A percentile compares a stretch with the other conserved stretches of the same genome.
Conservation (phyloP, 1,140 invertebrate species). For the Dendrolimus kikuchii region DNA sequence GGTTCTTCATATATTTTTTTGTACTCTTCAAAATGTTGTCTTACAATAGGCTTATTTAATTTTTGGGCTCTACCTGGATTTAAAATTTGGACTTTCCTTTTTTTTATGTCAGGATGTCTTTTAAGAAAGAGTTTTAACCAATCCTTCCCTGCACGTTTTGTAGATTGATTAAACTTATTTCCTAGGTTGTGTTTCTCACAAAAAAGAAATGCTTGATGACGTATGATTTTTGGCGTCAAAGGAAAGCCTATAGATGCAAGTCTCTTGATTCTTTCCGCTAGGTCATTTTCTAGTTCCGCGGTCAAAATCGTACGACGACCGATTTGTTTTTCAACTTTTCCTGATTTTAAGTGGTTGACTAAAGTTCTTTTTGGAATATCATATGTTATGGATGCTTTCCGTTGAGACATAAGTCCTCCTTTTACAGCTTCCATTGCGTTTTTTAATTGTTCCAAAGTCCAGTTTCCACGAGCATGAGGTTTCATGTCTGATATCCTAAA, state of each 20-base stretch:
- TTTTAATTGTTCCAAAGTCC: not conserved
- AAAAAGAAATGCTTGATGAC: conserved; percentile 22
- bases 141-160: conserved; percentile 12
- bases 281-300: conserved; percentile 23
- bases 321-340: conserved; percentile 17
- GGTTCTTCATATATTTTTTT: conserved; percentile 27
- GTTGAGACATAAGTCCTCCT: conserved; percentile 14
- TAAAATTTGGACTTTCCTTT: conserved; percentile 43
- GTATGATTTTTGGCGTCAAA: conserved; percentile 25
- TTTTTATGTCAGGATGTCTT: conserved; percentile 18
- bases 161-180: conserved; percentile 15
- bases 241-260: conserved; percentile 27
- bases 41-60: conserved; percentile 42
- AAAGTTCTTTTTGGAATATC: conserved; percentile 26
- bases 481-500: no score
- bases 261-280: conserved; percentile 24
- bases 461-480: no score
- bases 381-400: conserved; percentile 25
- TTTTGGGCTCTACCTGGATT: conserved; percentile 50
- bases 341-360: conserved; percentile 20
- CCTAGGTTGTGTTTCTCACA: conserved; percentile 19
- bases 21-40: conserved; percentile 35
- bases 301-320: conserved; percentile 26
- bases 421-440: conserved; percentile 12
- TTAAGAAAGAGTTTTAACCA: conserved; percentile 14